These are phyloP conservation scores for Arion vulgaris DNA, from an alignment of 1,140 invertebrate genomes.

Conservation along the genomic window DNA sequence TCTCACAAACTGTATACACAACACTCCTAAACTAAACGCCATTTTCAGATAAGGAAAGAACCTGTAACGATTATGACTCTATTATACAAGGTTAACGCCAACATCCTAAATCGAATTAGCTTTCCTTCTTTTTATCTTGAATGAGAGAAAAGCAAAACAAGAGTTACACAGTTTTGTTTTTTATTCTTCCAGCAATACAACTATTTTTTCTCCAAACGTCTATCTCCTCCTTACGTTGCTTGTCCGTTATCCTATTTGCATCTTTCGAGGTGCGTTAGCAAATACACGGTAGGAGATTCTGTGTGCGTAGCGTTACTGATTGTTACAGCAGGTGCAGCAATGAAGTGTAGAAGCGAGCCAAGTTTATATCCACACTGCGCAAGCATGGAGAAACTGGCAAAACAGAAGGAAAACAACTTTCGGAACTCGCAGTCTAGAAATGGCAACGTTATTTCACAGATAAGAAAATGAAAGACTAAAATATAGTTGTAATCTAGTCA, in stretches of 20 bases:
- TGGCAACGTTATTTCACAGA: too few species aligned
- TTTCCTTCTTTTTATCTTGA: too few species aligned
- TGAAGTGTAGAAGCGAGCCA: background rate
- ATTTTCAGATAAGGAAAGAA: background rate
- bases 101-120: too few species aligned
- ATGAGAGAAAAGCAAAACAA: too few species aligned
- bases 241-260: constrained; percentile 1
- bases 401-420: too few species aligned
- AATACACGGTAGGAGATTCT: background rate
- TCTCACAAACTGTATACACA: background rate
- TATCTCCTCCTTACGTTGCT: background rate
- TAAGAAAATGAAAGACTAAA: too few species aligned
- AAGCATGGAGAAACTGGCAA: background rate
- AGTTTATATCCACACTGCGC: background rate
- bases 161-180: background rate
- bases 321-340: constrained; percentile 22
- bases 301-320: constrained; percentile 20
- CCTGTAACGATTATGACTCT: background rate
- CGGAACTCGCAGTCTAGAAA: too few species aligned
- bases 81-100: too few species aligned
- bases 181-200: background rate
- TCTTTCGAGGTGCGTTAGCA: background rate
- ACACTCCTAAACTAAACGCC: background rate
- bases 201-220: background rate
- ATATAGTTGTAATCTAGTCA: too few species aligned